Evolutionary conservation across 2,888 invertebrate genomes (phyloP).

Genomic region (Eristalis tenax): DNA sequence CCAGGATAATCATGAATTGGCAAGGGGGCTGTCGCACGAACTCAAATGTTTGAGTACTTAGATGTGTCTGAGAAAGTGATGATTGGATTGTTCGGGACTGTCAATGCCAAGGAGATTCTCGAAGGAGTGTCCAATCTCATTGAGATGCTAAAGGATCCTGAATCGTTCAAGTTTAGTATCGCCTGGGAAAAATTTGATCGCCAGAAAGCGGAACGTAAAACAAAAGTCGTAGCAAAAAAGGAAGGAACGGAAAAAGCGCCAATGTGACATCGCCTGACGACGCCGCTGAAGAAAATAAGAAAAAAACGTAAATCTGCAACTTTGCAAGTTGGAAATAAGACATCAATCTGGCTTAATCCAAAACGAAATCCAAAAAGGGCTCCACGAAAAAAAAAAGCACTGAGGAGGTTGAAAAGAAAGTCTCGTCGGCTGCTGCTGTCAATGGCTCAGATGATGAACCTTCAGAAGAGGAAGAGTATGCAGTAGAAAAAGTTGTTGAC

Average conservation of each 20-base stretch:
- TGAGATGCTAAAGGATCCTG: too few relatives aligned
- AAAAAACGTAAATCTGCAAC: neutral
- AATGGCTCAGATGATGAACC: constrained; percentile 39
- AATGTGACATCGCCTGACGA: constrained; percentile 40
- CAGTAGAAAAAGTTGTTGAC: constrained; percentile 87
- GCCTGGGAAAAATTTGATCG: constrained; percentile 19
- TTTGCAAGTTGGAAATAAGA: neutral
- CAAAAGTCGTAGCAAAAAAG: neutral
- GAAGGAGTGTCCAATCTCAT: too few relatives aligned
- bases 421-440: constrained; percentile 10
- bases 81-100: too few relatives aligned
- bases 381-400: constrained; percentile 55
- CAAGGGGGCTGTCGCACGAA: too few relatives aligned
- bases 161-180: too few relatives aligned
- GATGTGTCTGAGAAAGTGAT: too few relatives aligned
- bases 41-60: too few relatives aligned
- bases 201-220: constrained; percentile 53
- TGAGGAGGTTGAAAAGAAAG: constrained; percentile 46
- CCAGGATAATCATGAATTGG: too few relatives aligned
- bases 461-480: constrained; percentile 86
- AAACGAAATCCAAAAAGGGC: constrained; percentile 64
- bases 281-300: constrained; percentile 31
- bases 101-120: too few relatives aligned
- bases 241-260: neutral
- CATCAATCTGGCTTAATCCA: constrained; percentile 13